Evolutionary conservation across 1,140 invertebrate species (phyloP).

Genomic region (Globodera rostochiensis): DNA sequence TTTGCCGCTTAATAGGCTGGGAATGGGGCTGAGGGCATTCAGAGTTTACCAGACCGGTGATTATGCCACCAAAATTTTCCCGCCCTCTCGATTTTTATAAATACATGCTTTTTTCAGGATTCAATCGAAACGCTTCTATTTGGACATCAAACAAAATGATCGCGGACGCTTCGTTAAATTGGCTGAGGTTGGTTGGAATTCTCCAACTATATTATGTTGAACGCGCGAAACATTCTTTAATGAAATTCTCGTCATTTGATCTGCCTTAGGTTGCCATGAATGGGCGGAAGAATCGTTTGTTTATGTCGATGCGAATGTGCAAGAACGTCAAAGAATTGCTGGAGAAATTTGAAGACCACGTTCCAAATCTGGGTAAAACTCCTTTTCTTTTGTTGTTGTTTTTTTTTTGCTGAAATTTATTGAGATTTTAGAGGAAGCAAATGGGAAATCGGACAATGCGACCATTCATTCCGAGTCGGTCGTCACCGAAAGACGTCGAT

Average conservation of each 20-base stretch:
- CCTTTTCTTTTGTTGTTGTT: no score
- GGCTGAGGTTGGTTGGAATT: slow-evolving; percentile 43
- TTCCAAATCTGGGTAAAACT: neutral
- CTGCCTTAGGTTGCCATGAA: slow-evolving; percentile 26
- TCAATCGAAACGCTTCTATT: slow-evolving; percentile 49
- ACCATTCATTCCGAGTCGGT: slow-evolving; percentile 32
- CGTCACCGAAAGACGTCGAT: slow-evolving; percentile 42
- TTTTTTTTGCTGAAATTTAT: neutral
- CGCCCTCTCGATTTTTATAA: neutral
- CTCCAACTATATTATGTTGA: neutral
- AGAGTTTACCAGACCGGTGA: no score
- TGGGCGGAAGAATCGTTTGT: slow-evolving; percentile 38
- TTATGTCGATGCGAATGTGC: slow-evolving; percentile 37
- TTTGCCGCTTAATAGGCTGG: no score
- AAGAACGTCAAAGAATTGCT: slow-evolving; percentile 44
- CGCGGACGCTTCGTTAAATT: slow-evolving; percentile 48
- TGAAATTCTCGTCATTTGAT: neutral
- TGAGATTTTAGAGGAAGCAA: slow-evolving; percentile 15
- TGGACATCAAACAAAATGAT: slow-evolving; percentile 47
- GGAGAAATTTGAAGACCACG: slow-evolving; percentile 36
- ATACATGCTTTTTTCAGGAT: slow-evolving; percentile 24
- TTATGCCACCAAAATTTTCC: no score
- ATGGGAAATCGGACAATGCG: slow-evolving; percentile 16
- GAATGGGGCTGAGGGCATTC: no score
- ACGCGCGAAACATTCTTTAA: neutral